Evolutionary conservation across 23 tunicate genomes (phyloP).

Genomic region (Phallusia fumigata): DNA sequence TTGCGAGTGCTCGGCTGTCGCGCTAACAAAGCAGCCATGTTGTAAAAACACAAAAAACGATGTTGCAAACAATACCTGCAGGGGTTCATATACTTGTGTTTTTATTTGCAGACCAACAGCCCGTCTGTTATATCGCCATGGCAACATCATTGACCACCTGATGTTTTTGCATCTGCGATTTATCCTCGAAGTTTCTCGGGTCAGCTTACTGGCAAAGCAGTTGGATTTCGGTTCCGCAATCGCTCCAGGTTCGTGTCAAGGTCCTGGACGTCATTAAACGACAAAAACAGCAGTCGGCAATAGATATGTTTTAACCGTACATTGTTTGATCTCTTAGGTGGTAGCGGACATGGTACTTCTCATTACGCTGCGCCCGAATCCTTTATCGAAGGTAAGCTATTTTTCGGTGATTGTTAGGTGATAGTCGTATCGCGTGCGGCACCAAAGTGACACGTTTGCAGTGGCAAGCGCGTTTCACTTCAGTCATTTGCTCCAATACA

Average conservation of each 20-base stretch:
- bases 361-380: background rate
- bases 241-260: too few species aligned
- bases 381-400: background rate
- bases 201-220: background rate
- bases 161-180: constrained; percentile 1
- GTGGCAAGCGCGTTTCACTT: too few species aligned
- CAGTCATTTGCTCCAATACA: too few species aligned
- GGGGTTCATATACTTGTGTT: background rate
- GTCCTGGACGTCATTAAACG: too few species aligned
- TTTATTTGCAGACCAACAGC: background rate
- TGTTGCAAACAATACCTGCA: too few species aligned
- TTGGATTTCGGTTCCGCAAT: background rate
- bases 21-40: too few species aligned
- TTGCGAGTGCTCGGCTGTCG: too few species aligned
- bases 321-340: background rate
- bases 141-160: background rate
- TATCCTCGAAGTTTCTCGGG: background rate
- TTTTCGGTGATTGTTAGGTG: background rate
- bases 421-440: background rate
- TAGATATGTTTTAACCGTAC: background rate
- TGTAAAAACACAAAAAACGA: too few species aligned
- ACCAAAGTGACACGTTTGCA: background rate
- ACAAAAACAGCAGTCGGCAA: too few species aligned
- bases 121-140: background rate
- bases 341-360: background rate